Evolutionary conservation across 2,888 invertebrate species (phyloP), one percentile per base, ranked within the genome.

Genomic region (Agrotis ipsilon): DNA sequence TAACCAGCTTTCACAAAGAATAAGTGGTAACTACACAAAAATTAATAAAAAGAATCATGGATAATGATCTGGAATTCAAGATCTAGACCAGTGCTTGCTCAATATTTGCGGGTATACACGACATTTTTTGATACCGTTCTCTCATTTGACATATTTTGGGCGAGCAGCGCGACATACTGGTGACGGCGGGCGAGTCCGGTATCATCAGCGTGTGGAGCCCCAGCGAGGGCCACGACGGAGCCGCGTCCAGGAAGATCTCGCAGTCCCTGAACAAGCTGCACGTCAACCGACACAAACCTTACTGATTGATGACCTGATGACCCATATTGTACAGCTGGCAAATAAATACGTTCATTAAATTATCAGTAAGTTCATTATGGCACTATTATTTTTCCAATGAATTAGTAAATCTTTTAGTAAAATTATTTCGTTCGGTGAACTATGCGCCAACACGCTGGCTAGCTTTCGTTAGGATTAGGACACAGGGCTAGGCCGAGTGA

Each of bases 101-200:
- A 24, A 16, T 61, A 16, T 61, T 43, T 55, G 21, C 18, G 18
- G 4, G 11, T 14, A 43, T 18, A 14, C 14, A 24, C 24, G 7
- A 27, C 27, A 32, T 19, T 16, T 46, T 19, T 19, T 5, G 16
- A 19, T 18, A 32, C 19, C 51, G 13, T 13, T 5, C n/a, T 18
- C 18, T 32, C 1, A 3, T 45, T 64, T 19, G 3, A 1, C 63
- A 24, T 45, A 46, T 39, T 24, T 24, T 11, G 11, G 5, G 24
- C 86, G 91, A 93, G 18, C 90, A 98, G 97, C 95, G 94, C 39
- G 97, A 97, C 80, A 77, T 97, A 24, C 90, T 98, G 59, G 89
- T 98, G 75, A 98, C 98, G 14, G 97, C 97, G 24, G 98, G 98
- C 5, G 98, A 98, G 93, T 92, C 96, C n/a, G 97, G 98, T 18